Percentiles rank a stretch among this genome's conserved stretches.
Evolutionary conservation across 2,797 vertebrate species (phyloP).

Genomic region (Anableps anableps): DNA sequence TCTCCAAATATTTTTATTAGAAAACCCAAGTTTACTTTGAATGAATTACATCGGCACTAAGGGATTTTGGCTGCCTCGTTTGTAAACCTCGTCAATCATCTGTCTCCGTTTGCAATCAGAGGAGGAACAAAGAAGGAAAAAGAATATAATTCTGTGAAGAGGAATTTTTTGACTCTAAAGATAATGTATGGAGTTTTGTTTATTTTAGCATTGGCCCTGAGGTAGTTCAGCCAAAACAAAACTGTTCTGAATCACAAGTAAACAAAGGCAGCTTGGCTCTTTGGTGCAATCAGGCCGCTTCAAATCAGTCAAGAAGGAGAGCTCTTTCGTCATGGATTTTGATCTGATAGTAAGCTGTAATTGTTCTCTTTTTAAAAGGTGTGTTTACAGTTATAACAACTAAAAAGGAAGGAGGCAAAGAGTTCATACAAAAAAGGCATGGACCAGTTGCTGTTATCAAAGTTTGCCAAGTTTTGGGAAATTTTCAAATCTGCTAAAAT

Average conservation of each 20-base stretch:
- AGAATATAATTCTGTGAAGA: constrained; percentile 6
- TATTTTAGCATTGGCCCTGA: constrained; percentile 54
- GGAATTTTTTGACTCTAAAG: constrained; percentile 15
- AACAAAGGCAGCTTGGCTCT: constrained; percentile 55
- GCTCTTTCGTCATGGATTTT: not conserved
- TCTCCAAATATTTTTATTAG: constrained; percentile 24
- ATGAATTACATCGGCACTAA: constrained; percentile 16
- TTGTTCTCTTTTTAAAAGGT: constrained; percentile 16
- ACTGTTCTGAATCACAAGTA: constrained; percentile 70
- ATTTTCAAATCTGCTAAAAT: not conserved
- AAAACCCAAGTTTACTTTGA: constrained; percentile 25
- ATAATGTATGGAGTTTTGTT: constrained; percentile 54
- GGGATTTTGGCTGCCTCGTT: constrained; percentile 18
- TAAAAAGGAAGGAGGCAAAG: not conserved
- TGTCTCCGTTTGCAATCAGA: constrained; percentile 28
- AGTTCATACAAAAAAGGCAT: not conserved
- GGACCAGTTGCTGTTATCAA: not conserved
- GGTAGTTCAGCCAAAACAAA: constrained; percentile 69
- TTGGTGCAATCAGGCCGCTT: constrained; percentile 37
- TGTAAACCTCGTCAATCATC: constrained; percentile 21
- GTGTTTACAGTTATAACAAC: constrained; percentile 5
- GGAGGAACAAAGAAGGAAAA: constrained; percentile 23
- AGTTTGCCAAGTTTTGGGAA: not conserved
- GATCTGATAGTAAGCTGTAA: constrained; percentile 1
- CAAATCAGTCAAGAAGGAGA: constrained; percentile 28